A percentile compares a stretch with the other conserved stretches of the same genome.
These are phyloP conservation scores for Timema podura DNA, from an alignment of 2,888 invertebrate species.

Conservation along the genomic window DNA sequence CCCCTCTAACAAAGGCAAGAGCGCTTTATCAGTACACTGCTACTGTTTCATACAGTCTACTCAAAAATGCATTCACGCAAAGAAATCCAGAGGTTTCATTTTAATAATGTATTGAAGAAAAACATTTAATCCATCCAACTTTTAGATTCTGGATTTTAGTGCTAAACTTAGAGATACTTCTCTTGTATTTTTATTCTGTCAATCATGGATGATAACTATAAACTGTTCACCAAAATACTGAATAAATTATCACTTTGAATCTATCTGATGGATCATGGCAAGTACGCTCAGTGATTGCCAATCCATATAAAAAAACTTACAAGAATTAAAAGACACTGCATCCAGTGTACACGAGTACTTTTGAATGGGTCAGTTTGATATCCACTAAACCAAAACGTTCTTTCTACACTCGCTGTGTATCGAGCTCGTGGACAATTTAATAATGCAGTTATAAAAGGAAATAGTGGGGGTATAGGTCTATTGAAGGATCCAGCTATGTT, in stretches of 20 bases:
- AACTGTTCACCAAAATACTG: not conserved
- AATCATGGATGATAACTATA: not conserved
- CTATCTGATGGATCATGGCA: not conserved
- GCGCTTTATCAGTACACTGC: constrained; percentile 11
- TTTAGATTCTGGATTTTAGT: not conserved
- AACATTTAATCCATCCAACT: not conserved
- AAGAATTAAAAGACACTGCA: constrained; percentile 1
- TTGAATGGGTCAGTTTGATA: not conserved
- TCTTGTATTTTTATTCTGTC: not conserved
- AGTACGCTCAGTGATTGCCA: not conserved
- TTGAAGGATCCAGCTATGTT: not conserved
- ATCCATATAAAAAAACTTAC: not conserved
- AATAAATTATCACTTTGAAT: not conserved
- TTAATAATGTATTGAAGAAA: not conserved
- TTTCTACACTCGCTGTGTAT: constrained; percentile 5
- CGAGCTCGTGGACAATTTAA: not conserved
- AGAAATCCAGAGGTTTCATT: not conserved
- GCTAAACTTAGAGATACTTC: not conserved
- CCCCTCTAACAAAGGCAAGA: not conserved
- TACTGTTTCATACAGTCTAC: not conserved
- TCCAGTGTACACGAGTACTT: not conserved
- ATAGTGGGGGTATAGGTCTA: not conserved
- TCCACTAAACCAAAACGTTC: not conserved
- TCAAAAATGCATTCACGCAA: constrained; percentile 6
- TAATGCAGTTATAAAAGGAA: not conserved